phyloP scores from a whole-genome alignment of 1,140 invertebrate genomes.

The Drosophila arizonae region DNA sequence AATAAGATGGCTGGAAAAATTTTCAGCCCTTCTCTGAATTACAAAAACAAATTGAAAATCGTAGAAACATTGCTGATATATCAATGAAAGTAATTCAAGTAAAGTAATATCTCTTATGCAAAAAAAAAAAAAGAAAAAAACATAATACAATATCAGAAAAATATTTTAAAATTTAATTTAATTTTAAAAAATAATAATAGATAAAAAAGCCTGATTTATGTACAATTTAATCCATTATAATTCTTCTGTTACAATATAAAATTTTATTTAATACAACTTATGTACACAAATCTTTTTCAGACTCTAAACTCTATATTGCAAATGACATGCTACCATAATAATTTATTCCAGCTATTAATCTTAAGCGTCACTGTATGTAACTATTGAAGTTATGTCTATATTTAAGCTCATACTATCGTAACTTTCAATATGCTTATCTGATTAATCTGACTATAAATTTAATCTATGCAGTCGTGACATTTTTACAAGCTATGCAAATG shows the following conservation, averaged over 20 bases:
- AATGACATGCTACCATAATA: no score
- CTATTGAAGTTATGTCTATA: background rate
- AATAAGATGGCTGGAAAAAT: background rate
- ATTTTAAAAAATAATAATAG: no score
- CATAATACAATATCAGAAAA: no score
- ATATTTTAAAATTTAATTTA: no score
- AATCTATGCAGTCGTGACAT: constrained; percentile 12
- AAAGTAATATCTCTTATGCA: no score
- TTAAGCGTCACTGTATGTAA: background rate
- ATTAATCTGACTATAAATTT: background rate
- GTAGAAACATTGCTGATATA: background rate
- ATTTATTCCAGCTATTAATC: background rate
- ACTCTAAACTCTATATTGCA: no score
- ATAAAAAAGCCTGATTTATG: no score
- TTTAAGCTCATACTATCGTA: background rate
- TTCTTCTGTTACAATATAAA: no score
- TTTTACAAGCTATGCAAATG: constrained; percentile 18
- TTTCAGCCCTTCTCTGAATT: constrained; percentile 13
- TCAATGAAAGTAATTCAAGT: background rate
- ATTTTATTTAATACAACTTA: no score
- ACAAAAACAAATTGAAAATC: background rate
- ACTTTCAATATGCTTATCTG: background rate
- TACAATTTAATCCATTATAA: no score
- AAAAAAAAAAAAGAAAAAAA: no score
- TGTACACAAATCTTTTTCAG: background rate